Evolutionary conservation across 2,797 vertebrate species (phyloP), one percentile per base, ranked within the genome.

Genomic region (Ibycter americanus): DNA sequence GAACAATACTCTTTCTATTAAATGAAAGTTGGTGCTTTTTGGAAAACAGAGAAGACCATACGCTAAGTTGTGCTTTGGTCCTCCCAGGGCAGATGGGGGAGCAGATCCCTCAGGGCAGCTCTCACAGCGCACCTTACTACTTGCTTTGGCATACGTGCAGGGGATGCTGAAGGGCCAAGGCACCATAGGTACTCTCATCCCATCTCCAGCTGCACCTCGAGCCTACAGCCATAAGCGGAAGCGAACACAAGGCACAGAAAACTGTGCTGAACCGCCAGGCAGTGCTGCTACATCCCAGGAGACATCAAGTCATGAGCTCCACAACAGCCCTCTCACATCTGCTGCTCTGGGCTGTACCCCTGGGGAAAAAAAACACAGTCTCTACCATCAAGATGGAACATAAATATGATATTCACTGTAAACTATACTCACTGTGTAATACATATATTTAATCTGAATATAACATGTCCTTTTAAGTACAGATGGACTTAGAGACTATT

Each of bases 131-230:
- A n/a, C 6, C 3, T 1, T 19, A 5, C 17, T 9, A 9, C 26
- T 17, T 49, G 8, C 14, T 88, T 44, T 36, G n/a, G 31, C 18
- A 8, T 0, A 0, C 1, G 1, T 16, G 8, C 26, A 51, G 26
- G 15, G 29, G 31, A 51, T 55, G 32, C 23, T 85, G 49, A 22
- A 4, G 2, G 17, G 40, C 40, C 49, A 68, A 71, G 54, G 27
- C 19, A 49, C 32, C 1, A 1, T 29, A 14, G 47, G 7, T 36
- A 10, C 40, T 20, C 19, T n/a, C 8, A 4, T 62, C 36, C 20
- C 25, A 17, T 34, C 29, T 82, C 40, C 73, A 84, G 26, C 22
- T 58, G 16, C 9, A 51, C 20, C 61, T 71, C 47, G 47, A 17
- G 15, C 32, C 56, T n/a, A 8, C 6, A 55, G 63, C 11, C 17